These are phyloP conservation scores for Nothoprocta perdicaria DNA, from an alignment of 2,113 vertebrate genomes.

Conservation along the genomic window DNA sequence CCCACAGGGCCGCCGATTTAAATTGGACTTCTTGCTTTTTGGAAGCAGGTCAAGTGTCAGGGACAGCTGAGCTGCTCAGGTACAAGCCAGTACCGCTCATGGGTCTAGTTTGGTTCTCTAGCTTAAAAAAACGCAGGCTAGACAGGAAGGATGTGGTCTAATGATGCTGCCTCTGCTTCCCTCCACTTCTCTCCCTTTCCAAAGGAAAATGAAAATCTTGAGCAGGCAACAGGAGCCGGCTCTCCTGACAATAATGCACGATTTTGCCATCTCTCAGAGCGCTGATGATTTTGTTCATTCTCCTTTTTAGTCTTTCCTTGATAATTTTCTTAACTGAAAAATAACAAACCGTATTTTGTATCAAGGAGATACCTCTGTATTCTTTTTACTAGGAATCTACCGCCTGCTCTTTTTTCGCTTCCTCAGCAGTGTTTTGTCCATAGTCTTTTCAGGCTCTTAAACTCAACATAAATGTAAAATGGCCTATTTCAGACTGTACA, in stretches of 20 bases:
- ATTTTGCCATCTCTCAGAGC: constrained; percentile 24
- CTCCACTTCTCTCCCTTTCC: background rate
- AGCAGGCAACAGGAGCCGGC: background rate
- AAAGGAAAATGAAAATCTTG: constrained; percentile 2
- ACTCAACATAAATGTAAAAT: background rate
- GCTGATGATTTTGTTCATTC: background rate
- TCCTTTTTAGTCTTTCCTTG: constrained; percentile 23
- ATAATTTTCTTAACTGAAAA: constrained; percentile 30
- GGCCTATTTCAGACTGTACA: background rate
- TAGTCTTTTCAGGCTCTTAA: background rate
- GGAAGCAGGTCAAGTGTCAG: constrained; percentile 61
- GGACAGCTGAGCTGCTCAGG: constrained; percentile 7
- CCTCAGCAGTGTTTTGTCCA: background rate
- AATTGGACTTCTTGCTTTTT: constrained; percentile 70
- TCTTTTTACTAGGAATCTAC: background rate
- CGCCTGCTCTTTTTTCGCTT: background rate
- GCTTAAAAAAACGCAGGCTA: constrained; percentile 2
- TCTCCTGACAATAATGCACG: background rate
- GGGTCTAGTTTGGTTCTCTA: constrained; percentile 24
- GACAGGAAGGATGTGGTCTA: background rate
- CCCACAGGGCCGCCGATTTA: constrained; percentile 50
- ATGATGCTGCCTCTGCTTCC: background rate
- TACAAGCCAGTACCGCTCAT: constrained; percentile 13
- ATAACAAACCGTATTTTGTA: constrained; percentile 19
- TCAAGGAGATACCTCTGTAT: background rate